phyloP scores from a whole-genome alignment of 2,888 invertebrate genomes.

The Cryptocheilus praepositus region DNA sequence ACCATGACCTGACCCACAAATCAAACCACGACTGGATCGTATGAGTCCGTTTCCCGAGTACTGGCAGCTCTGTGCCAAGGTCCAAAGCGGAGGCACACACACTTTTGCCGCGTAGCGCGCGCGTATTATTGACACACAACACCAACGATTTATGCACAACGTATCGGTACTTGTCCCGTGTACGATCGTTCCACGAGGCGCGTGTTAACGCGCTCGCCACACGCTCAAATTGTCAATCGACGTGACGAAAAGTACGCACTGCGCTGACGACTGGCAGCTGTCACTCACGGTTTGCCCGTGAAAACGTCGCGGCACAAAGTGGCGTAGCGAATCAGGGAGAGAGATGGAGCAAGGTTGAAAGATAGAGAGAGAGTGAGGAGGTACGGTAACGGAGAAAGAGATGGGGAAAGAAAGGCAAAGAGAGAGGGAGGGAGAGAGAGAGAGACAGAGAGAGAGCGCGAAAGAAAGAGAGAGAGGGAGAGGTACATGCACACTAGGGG shows the following conservation, averaged over 20 bases:
- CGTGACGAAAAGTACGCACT: slow-evolving; percentile 51
- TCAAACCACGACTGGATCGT: slow-evolving; percentile 37
- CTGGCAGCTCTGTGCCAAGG: slow-evolving; percentile 46
- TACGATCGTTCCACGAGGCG: slow-evolving; percentile 25
- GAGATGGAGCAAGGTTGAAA: slow-evolving; percentile 10
- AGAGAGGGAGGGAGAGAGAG: slow-evolving; percentile 26
- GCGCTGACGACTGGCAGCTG: slow-evolving; percentile 62
- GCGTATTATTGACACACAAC: slow-evolving; percentile 35
- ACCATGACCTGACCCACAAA: slow-evolving; percentile 69
- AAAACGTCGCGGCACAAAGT: slow-evolving; percentile 61
- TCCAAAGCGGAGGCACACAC: slow-evolving; percentile 38
- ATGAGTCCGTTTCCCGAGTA: slow-evolving; percentile 25
- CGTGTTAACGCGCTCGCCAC: slow-evolving; percentile 42
- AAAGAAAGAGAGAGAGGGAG: slow-evolving; percentile 25
- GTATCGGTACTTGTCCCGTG: slow-evolving; percentile 10
- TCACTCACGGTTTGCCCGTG: slow-evolving; percentile 64
- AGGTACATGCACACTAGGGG: slow-evolving; percentile 56
- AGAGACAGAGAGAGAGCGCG: slow-evolving; percentile 36
- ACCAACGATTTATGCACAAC: slow-evolving; percentile 20
- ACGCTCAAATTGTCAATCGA: slow-evolving; percentile 39
- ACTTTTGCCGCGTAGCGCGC: slow-evolving; percentile 40
- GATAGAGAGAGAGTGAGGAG: slow-evolving; percentile 31
- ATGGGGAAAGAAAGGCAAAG: slow-evolving; percentile 38
- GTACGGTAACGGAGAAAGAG: slow-evolving; percentile 32
- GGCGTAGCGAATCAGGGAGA: slow-evolving; percentile 55